Evolutionary conservation across 2,797 vertebrate species (phyloP).

Genomic region (Melanotaenia pygmaea): DNA sequence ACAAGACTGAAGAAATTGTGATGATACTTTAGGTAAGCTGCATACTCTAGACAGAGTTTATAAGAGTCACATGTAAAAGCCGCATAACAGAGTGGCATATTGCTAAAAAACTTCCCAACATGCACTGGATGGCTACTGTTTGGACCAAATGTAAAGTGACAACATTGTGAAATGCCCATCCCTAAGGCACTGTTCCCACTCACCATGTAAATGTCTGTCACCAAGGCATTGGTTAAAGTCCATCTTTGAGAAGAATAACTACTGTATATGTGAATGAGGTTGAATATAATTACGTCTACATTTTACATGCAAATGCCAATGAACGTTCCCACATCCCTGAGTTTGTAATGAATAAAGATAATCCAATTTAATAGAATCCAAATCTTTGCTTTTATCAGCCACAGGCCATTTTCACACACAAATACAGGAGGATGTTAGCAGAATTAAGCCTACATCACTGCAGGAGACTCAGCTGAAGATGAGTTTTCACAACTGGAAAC

Average conservation of each 20-base stretch:
- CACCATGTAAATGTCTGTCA: conserved; percentile 12
- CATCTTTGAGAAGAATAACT: conserved; percentile 17
- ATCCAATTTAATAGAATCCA: not conserved
- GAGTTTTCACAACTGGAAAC: not conserved
- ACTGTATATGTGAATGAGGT: not conserved
- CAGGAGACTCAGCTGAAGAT: not conserved
- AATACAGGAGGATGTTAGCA: not conserved
- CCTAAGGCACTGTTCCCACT: conserved; percentile 1
- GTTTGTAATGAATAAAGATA: conserved; percentile 10
- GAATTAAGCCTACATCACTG: not conserved
- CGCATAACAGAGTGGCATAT: no score
- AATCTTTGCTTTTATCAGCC: not conserved
- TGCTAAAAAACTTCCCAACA: no score
- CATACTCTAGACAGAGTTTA: no score
- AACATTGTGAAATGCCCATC: not conserved
- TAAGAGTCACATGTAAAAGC: no score
- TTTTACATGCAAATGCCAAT: not conserved
- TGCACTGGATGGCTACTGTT: no score
- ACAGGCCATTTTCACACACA: not conserved
- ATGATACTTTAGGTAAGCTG: no score
- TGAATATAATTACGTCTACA: conserved; percentile 11
- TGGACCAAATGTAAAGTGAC: no score
- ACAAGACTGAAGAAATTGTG: no score
- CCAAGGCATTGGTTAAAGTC: conserved; percentile 24
- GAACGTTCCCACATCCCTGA: not conserved